Evolutionary conservation across 2,888 invertebrate species (phyloP).

Genomic region (Drosophila demipolita): DNA sequence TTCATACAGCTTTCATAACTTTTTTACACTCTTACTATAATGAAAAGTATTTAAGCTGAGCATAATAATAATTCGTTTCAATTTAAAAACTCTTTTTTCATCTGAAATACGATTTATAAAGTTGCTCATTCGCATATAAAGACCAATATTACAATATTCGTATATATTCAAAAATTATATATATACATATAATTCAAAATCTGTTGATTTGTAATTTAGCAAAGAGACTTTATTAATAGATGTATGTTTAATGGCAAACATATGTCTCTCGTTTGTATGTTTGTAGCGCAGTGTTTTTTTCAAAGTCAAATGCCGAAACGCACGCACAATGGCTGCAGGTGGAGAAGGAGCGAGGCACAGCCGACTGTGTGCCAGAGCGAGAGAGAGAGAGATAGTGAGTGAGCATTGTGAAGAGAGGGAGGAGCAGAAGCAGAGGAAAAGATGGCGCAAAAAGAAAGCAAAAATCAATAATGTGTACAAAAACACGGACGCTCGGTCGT

Average conservation of each 20-base stretch:
- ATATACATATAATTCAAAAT: not conserved
- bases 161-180: not conserved
- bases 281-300: constrained; percentile 47
- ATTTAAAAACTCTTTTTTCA: not conserved
- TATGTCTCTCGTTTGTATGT: not conserved
- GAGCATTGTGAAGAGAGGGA: constrained; percentile 4
- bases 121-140: no score
- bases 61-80: not conserved
- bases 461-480: constrained; percentile 75
- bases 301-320: constrained; percentile 60
- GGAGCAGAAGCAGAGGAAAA: constrained; percentile 20
- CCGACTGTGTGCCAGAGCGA: not conserved
- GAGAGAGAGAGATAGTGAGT: not conserved
- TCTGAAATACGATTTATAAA: no score
- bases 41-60: not conserved
- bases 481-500: constrained; percentile 45
- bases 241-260: not conserved
- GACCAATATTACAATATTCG: no score
- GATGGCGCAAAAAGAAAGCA: constrained; percentile 65
- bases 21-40: not conserved
- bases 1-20: not conserved
- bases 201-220: not conserved
- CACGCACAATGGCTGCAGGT: constrained; percentile 71
- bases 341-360: constrained; percentile 12
- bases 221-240: not conserved